A percentile compares a stretch with the other conserved stretches of the same genome.
phyloP scores from a whole-genome alignment of 2,888 invertebrate species.

The Pyrochroa serraticornis region DNA sequence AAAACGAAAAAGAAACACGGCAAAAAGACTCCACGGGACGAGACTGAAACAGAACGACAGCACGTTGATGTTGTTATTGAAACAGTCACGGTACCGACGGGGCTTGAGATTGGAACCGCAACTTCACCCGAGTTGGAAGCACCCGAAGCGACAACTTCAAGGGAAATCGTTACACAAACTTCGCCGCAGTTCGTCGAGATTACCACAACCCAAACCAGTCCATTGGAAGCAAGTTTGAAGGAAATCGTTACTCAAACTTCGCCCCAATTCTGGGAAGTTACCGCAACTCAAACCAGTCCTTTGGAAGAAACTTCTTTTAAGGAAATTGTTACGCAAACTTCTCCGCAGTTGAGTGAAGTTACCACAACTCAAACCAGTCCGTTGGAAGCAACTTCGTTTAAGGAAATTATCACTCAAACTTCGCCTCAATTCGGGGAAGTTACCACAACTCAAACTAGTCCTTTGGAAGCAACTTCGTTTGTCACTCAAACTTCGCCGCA shows the following conservation, averaged over 20 bases:
- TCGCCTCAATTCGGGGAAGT: conserved; percentile 32
- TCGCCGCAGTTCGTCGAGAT: conserved; percentile 32
- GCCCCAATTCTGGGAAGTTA: conserved; percentile 1
- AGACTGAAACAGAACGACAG: conserved; percentile 29
- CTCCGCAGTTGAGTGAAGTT: conserved; percentile 31
- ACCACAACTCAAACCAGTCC: conserved; percentile 19
- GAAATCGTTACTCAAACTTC: background rate
- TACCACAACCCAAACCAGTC: conserved; percentile 19
- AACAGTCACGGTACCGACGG: conserved; percentile 27
- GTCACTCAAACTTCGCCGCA: background rate
- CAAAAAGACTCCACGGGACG: conserved; percentile 45
- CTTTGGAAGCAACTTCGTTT: background rate
- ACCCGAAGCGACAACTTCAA: background rate
- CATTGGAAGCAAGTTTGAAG: background rate
- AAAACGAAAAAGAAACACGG: conserved; percentile 38
- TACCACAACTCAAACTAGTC: conserved; percentile 19
- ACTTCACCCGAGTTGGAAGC: too few species aligned
- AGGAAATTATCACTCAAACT: conserved; percentile 34
- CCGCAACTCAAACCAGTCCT: background rate
- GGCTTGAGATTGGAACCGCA: too few species aligned
- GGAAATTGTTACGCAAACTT: conserved; percentile 34
- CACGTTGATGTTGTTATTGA: conserved; percentile 23
- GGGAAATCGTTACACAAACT: conserved; percentile 34
- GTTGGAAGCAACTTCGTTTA: background rate
- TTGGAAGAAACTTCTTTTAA: background rate